Evolutionary conservation across 2,888 invertebrate species (phyloP).

Genomic region (Steinernema hermaphroditum): DNA sequence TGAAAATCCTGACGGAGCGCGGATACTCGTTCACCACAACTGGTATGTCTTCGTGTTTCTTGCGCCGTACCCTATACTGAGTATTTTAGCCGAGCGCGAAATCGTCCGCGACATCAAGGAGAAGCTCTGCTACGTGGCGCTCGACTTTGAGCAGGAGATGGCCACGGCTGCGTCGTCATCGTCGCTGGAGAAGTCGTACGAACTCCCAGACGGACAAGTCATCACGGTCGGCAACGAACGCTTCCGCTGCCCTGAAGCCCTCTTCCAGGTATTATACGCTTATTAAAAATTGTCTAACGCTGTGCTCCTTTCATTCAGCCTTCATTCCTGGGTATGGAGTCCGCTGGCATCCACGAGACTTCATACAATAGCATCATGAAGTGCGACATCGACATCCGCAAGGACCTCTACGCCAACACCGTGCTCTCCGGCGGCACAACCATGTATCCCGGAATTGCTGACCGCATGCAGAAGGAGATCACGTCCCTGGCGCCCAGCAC

Average conservation of each 20-base stretch:
- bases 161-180: conserved; percentile 85
- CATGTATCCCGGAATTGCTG: too few relatives aligned
- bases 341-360: too few relatives aligned
- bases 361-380: too few relatives aligned
- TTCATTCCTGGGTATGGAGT: not conserved
- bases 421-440: too few relatives aligned
- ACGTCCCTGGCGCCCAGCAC: not conserved
- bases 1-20: not conserved
- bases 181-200: conserved; percentile 85
- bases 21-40: not conserved
- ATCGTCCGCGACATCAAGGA: conserved; percentile 77
- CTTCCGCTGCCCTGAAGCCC: conserved; percentile 84
- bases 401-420: too few relatives aligned
- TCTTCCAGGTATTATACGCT: conserved; percentile 74
- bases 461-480: not conserved
- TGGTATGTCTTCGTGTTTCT: not conserved
- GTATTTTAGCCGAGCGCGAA: conserved; percentile 39
- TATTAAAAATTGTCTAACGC: not conserved
- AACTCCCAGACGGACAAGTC: conserved; percentile 84
- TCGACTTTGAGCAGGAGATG: conserved; percentile 84
- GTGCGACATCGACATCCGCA: too few relatives aligned
- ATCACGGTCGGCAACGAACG: conserved; percentile 72
- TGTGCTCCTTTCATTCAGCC: not conserved
- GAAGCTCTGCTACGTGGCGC: conserved; percentile 96
- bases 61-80: not conserved